Evolutionary conservation across 2,113 vertebrate genomes (phyloP).

Genomic region (Cathartes aura): DNA sequence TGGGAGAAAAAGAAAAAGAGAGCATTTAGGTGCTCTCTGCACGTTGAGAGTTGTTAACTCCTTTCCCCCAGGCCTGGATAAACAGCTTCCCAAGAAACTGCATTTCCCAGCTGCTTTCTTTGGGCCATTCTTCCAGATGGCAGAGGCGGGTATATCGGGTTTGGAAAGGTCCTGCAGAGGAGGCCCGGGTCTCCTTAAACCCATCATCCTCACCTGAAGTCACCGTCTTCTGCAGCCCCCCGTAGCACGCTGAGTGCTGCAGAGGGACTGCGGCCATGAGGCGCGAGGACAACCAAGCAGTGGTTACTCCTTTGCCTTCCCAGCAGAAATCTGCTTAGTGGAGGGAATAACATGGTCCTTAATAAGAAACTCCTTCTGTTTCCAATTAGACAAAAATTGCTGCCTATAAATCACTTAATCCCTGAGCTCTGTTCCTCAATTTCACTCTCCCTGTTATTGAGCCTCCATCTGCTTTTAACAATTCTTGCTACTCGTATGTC

Average conservation of each 20-base stretch:
- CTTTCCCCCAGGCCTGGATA: neutral
- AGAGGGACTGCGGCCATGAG: neutral
- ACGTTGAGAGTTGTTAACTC: neutral
- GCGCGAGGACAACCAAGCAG: neutral
- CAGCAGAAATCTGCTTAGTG: conserved; percentile 23
- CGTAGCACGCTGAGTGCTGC: fast-evolving
- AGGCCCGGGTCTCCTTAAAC: neutral
- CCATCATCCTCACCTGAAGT: neutral
- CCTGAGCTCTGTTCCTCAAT: conserved; percentile 46
- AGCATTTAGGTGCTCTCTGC: neutral
- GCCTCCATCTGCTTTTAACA: conserved; percentile 54
- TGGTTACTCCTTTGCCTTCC: neutral
- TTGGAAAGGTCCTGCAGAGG: neutral
- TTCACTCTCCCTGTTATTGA: conserved; percentile 32
- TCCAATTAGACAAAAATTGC: conserved; percentile 58
- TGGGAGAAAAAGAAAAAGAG: neutral
- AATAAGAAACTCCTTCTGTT: conserved; percentile 47
- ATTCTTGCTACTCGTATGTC: neutral
- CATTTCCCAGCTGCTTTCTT: neutral
- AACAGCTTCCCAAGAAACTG: neutral
- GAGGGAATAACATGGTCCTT: conserved; percentile 6
- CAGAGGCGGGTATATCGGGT: neutral
- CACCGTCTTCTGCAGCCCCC: neutral
- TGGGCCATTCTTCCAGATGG: neutral
- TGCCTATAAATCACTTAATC: conserved; percentile 60